phyloP scores from a whole-genome alignment of 2,797 vertebrate genomes.

The Eleutherodactylus coqui region DNA sequence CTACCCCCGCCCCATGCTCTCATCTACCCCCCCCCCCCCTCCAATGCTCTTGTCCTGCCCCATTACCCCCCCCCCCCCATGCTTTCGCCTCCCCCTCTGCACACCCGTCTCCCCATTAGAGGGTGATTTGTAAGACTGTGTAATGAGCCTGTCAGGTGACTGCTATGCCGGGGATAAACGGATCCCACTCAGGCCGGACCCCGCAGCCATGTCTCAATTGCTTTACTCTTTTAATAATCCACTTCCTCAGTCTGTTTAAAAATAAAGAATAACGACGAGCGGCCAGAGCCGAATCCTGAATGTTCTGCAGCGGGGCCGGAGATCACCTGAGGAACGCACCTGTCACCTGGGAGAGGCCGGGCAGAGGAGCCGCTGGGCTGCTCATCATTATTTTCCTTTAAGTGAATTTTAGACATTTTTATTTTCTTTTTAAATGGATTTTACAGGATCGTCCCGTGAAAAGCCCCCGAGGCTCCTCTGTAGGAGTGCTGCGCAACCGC shows the following conservation, averaged over 20 bases:
- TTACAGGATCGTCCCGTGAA: too few species aligned
- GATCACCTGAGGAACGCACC: background rate
- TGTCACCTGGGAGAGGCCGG: too few species aligned
- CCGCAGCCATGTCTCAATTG: slow-evolving; percentile 25
- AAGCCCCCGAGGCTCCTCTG: too few species aligned
- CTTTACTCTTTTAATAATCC: slow-evolving; percentile 34
- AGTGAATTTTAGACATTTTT: too few species aligned
- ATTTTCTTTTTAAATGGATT: too few species aligned
- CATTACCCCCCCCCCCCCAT: too few species aligned
- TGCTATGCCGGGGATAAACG: slow-evolving; percentile 29
- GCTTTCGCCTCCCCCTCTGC: background rate
- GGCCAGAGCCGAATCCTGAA: background rate
- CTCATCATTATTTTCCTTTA: too few species aligned
- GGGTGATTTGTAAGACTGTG: slow-evolving; percentile 1
- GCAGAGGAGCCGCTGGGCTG: too few species aligned
- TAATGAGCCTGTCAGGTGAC: slow-evolving; percentile 19
- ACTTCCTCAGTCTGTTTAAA: slow-evolving; percentile 8
- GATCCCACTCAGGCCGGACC: slow-evolving; percentile 24
- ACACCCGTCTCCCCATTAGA: background rate
- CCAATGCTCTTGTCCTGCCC: too few species aligned
- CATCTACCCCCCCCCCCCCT: too few species aligned
- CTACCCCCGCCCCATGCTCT: too few species aligned
- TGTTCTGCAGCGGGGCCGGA: background rate
- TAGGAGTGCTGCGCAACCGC: too few species aligned
- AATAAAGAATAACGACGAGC: background rate